Evolutionary conservation across 2,888 invertebrate species (phyloP).

Genomic region (Taenaris catops): DNA sequence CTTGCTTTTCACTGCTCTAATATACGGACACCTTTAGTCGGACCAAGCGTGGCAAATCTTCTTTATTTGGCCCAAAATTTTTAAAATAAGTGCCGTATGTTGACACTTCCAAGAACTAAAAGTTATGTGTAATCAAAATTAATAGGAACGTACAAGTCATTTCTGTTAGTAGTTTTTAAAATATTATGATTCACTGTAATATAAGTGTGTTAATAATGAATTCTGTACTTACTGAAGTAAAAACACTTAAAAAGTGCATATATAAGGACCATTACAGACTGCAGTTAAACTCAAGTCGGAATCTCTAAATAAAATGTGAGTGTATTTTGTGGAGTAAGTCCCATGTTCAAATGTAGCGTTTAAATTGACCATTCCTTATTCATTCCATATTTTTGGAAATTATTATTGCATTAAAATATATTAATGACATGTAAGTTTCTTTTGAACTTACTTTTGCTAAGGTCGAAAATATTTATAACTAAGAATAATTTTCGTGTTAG

Average conservation of each 20-base stretch:
- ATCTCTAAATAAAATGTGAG: slow-evolving; percentile 7
- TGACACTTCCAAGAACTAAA: slow-evolving; percentile 3
- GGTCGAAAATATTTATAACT: slow-evolving; percentile 28
- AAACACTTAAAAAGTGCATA: slow-evolving; percentile 9
- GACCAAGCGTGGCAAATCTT: no score
- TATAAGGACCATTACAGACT: slow-evolving; percentile 10
- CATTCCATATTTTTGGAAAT: slow-evolving; percentile 46
- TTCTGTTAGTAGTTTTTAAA: slow-evolving; percentile 7
- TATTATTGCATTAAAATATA: slow-evolving; percentile 34
- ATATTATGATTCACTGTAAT: not conserved
- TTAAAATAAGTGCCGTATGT: no score
- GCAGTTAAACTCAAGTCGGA: slow-evolving; percentile 6
- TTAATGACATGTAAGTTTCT: slow-evolving; percentile 22
- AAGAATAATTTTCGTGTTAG: slow-evolving; percentile 6
- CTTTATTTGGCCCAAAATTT: slow-evolving; percentile 1
- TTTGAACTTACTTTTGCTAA: slow-evolving; percentile 24
- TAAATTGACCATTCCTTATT: slow-evolving; percentile 40
- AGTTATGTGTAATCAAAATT: slow-evolving; percentile 1
- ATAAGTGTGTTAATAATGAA: slow-evolving; percentile 4
- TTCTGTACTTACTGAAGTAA: slow-evolving; percentile 14
- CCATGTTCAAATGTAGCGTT: slow-evolving; percentile 29
- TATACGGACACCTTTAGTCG: no score
- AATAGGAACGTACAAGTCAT: slow-evolving; percentile 13
- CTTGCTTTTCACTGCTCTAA: no score
- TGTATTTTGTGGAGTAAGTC: slow-evolving; percentile 3